A percentile compares a stretch with the other conserved stretches of the same genome.
These are phyloP conservation scores for Cercopithecus petaurista DNA, from an alignment of 2,797 vertebrate species.

Conservation along the genomic window DNA sequence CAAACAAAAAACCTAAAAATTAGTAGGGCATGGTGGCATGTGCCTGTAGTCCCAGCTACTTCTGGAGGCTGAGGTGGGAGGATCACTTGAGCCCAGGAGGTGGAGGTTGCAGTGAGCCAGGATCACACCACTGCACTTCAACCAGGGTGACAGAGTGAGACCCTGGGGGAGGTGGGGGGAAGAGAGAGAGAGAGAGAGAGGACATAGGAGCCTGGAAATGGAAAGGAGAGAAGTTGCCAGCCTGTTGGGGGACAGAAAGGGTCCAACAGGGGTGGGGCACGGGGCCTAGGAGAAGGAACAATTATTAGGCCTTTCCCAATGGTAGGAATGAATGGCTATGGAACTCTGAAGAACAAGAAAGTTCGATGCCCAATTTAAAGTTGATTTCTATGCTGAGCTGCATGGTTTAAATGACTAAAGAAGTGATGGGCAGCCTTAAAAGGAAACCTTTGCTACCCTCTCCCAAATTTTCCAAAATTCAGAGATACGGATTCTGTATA, in stretches of 20 bases:
- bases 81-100: neutral
- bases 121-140: neutral
- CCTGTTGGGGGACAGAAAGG: neutral
- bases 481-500: slow-evolving; percentile 12
- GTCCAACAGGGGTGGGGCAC: neutral
- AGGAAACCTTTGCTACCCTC: neutral
- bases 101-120: neutral
- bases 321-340: neutral
- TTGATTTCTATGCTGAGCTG: neutral
- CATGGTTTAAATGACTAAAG: neutral
- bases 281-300: neutral
- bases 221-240: neutral
- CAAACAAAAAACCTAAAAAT: neutral
- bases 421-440: neutral
- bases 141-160: neutral
- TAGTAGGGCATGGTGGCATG: neutral
- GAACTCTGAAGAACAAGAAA: slow-evolving; percentile 24
- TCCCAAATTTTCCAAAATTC: slow-evolving; percentile 10
- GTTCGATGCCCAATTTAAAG: slow-evolving; percentile 12
- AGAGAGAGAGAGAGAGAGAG: neutral
- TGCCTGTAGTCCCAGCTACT: neutral
- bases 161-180: too few species aligned
- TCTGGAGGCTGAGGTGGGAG: neutral
- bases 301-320: neutral
- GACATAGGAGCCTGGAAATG: neutral